A percentile compares a stretch with the other conserved stretches of the same genome.
These are phyloP conservation scores for Cairina moschata DNA, from an alignment of 2,113 vertebrate genomes.

Conservation along the genomic window DNA sequence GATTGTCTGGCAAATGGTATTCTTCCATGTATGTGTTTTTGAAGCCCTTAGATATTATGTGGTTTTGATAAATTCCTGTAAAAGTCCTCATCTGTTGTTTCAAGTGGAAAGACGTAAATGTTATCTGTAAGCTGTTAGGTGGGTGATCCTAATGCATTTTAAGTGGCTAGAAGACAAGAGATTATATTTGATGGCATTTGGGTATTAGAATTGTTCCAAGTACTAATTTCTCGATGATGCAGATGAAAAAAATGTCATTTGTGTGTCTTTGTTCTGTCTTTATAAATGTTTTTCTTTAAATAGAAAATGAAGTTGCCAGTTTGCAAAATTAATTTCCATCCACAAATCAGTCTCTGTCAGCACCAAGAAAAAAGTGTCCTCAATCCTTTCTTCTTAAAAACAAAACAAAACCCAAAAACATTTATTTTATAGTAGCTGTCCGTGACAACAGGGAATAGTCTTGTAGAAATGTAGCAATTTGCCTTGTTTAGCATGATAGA, in stretches of 20 bases:
- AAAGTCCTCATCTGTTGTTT: not conserved
- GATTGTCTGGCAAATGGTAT: not conserved
- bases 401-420: not conserved
- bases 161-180: not conserved
- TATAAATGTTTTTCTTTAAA: constrained; percentile 17
- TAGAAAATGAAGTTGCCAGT: constrained; percentile 21
- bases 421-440: not conserved
- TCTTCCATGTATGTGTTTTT: not conserved
- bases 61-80: not conserved
- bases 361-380: not conserved
- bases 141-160: not conserved
- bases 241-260: not conserved
- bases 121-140: not conserved
- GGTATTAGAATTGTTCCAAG: constrained; percentile 17
- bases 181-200: not conserved
- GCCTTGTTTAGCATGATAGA: not conserved
- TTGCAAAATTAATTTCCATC: constrained; percentile 13
- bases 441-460: not conserved
- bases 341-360: not conserved
- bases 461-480: not conserved
- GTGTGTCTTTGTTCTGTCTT: not conserved
- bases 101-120: not conserved
- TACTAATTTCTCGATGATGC: not conserved
- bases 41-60: not conserved
- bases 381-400: not conserved